A percentile compares a stretch with the other conserved stretches of the same genome.
phyloP scores from a whole-genome alignment of 2,888 invertebrate genomes.

The Lasioglossum lativentre region DNA sequence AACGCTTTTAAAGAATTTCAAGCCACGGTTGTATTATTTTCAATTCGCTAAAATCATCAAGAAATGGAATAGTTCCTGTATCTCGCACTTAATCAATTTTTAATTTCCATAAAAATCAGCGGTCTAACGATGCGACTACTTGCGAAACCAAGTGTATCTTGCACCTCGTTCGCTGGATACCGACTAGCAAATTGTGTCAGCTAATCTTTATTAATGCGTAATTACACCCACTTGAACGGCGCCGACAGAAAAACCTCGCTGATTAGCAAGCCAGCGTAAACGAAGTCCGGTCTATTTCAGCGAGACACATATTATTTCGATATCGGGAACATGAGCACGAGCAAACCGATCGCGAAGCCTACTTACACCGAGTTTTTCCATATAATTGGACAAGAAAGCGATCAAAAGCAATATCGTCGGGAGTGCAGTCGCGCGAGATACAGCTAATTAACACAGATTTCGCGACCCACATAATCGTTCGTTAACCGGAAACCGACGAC shows the following conservation, averaged over 20 bases:
- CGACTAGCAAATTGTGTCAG: background rate
- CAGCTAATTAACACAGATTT: constrained; percentile 48
- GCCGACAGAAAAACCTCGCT: background rate
- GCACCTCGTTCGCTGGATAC: background rate
- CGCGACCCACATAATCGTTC: constrained; percentile 32
- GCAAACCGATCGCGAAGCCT: background rate
- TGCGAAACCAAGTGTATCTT: background rate
- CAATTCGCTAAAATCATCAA: no score
- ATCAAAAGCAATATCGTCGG: constrained; percentile 6
- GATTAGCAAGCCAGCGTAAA: background rate
- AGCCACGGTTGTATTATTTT: no score
- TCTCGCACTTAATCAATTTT: background rate
- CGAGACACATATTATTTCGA: constrained; percentile 2
- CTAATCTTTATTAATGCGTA: background rate
- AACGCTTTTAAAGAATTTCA: no score
- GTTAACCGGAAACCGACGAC: constrained; percentile 29
- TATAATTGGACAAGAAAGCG: constrained; percentile 8
- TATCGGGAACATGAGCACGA: background rate
- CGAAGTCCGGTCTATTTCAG: background rate
- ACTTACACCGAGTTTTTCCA: background rate
- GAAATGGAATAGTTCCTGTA: no score
- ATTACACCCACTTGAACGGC: background rate
- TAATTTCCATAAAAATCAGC: background rate
- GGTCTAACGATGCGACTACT: background rate
- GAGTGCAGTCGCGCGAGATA: constrained; percentile 23